Evolutionary conservation across 2,888 invertebrate genomes (phyloP), one percentile per base, ranked within the genome.

Genomic region (Cephonodes hylas): DNA sequence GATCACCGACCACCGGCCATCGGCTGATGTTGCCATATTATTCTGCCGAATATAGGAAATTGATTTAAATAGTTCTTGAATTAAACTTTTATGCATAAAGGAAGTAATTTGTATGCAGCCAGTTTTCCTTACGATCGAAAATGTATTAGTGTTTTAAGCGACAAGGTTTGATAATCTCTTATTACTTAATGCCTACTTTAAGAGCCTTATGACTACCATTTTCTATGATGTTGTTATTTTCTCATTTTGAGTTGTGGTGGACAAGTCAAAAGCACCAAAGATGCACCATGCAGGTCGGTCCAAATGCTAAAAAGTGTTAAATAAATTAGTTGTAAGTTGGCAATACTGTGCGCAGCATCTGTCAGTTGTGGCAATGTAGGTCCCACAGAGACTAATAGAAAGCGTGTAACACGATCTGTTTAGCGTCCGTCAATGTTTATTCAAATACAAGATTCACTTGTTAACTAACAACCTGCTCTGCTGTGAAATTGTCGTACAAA

Each of bases 351-450:
- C n/a, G 8, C 27, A 31, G 18, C 8, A 8, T 18, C 31, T 27
- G 27, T 25, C 18, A 53, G 31, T 53, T 27, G 27, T 53, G 18
- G 31, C 18, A 53, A 31, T 27, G 27, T 53, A 31, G 18, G 10
- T 27, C 31, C 8, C 27, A n/a, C n/a, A 27, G 53, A 53, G 31
- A 53, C 31, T 53, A 18, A 27, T 53, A 53, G 53, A 53, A 53
- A 53, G 53, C 53, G 53, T 53, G 53, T 53, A 53, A 53, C 27
- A 10, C 53, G 53, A 53, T 53, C 27, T 38, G 15, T 31, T 53
- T 53, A 10, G 27, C 31, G 53, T 53, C 18, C 15, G 10, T 31
- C 27, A 53, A 53, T 31, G 31, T 31, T 31, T 27, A 53, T 53
- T 53, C 31, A 53, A 38, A 53, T 18, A 27, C 15, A 27, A 53